phyloP scores from a whole-genome alignment of 2,113 vertebrate genomes.

The Conger conger region DNA sequence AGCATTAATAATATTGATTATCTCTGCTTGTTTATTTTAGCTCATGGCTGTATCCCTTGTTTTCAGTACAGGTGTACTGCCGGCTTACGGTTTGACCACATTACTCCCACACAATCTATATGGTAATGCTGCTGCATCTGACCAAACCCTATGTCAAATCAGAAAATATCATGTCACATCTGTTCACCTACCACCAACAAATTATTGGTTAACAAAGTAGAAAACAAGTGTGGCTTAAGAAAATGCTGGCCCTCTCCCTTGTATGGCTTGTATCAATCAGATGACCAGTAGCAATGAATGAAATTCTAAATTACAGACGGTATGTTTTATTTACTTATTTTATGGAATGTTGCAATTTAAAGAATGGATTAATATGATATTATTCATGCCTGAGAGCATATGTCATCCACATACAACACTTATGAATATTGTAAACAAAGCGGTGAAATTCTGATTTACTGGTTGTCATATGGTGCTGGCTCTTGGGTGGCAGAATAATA shows the following conservation, averaged over 20 bases:
- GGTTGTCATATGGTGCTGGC: not conserved
- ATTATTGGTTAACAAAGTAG: not conserved
- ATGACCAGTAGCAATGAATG: not conserved
- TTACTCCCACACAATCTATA: not conserved
- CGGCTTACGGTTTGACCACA: not conserved
- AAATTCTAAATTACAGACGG: not conserved
- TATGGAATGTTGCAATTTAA: not conserved
- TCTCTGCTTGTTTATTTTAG: not conserved
- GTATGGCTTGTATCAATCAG: too few relatives aligned
- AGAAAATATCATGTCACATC: not conserved
- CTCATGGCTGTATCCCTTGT: not conserved
- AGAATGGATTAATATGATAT: not conserved
- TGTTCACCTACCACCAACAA: not conserved
- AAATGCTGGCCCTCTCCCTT: not conserved
- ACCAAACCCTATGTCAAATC: not conserved
- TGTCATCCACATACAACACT: not conserved
- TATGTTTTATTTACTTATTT: not conserved
- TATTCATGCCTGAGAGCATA: not conserved
- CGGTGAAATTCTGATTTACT: not conserved
- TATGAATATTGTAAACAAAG: not conserved
- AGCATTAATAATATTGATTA: not conserved
- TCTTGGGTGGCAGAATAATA: not conserved
- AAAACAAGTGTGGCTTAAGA: not conserved
- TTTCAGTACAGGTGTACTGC: not conserved
- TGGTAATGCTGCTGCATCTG: not conserved